Percentiles rank a stretch among this genome's conserved stretches.
These are phyloP conservation scores for Brachyhypopomus occidentalis DNA, from an alignment of 2,113 vertebrate species.

Conservation along the genomic window DNA sequence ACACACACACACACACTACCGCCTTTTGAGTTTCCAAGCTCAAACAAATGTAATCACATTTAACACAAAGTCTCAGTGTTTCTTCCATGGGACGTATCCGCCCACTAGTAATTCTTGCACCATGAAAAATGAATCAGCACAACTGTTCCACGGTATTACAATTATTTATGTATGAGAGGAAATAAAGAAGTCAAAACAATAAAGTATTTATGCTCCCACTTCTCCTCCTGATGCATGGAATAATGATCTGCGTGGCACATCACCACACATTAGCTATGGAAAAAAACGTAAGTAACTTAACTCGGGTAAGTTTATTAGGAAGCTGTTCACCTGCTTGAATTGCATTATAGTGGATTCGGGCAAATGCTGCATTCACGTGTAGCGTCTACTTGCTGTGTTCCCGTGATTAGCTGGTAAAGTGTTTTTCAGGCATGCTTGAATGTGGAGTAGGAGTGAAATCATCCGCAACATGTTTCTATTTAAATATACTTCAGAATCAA, in stretches of 20 bases:
- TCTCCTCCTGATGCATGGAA: constrained; percentile 43
- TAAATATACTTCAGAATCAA: background rate
- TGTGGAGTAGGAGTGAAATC: background rate
- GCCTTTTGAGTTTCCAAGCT: background rate
- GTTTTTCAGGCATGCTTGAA: background rate
- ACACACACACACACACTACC: too few relatives aligned
- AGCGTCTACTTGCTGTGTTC: background rate
- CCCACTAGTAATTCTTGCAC: constrained; percentile 60
- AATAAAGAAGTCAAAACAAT: constrained; percentile 58
- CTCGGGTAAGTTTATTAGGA: constrained; percentile 46
- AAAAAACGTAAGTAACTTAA: constrained; percentile 25
- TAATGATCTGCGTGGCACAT: constrained; percentile 54
- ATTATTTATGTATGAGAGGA: constrained; percentile 57
- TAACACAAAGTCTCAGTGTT: background rate
- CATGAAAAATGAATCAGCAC: constrained; percentile 64
- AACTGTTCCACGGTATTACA: constrained; percentile 53
- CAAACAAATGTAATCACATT: constrained; percentile 25
- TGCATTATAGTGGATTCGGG: background rate
- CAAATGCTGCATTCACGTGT: background rate
- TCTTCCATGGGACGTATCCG: constrained; percentile 8
- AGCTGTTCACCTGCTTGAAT: background rate
- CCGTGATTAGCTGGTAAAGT: background rate
- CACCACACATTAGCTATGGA: background rate
- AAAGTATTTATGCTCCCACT: constrained; percentile 49
- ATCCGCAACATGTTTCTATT: background rate